Percentiles rank a stretch among this genome's conserved stretches.
phyloP scores from a whole-genome alignment of 2,888 invertebrate species.

The Xylocampa areola region DNA sequence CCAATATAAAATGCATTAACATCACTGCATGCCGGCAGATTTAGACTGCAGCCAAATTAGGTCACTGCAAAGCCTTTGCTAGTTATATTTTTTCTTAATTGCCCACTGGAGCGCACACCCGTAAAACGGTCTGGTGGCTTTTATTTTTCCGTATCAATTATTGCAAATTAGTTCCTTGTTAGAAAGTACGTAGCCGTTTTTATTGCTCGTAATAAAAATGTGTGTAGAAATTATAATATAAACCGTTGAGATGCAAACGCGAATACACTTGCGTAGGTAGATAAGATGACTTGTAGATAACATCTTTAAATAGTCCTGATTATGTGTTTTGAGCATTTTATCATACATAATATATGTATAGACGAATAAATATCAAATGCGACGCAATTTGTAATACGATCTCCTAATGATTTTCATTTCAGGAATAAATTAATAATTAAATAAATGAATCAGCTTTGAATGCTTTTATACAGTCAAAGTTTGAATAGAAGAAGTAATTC shows the following conservation, averaged over 20 bases:
- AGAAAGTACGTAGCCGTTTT: constrained; percentile 43
- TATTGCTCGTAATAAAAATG: constrained; percentile 33
- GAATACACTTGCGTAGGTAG: constrained; percentile 18
- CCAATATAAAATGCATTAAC: constrained; percentile 90
- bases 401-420: constrained; percentile 39
- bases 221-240: constrained; percentile 20
- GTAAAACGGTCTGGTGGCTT: constrained; percentile 60
- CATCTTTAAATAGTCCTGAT: constrained; percentile 10
- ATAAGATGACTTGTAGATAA: constrained; percentile 24
- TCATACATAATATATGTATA: constrained; percentile 22
- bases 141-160: constrained; percentile 56
- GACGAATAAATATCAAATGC: constrained; percentile 35
- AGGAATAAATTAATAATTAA: constrained; percentile 37
- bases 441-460: constrained; percentile 23
- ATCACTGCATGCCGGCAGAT: constrained; percentile 83
- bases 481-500: constrained; percentile 13
- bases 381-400: constrained; percentile 47
- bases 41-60: constrained; percentile 76
- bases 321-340: constrained; percentile 14
- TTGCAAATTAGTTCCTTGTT: constrained; percentile 57
- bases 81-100: constrained; percentile 57
- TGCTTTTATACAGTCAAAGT: too few relatives aligned
- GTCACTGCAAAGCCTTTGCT: constrained; percentile 71
- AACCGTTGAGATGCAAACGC: constrained; percentile 23
- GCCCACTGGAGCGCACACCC: constrained; percentile 48